Percentiles rank a stretch among this genome's conserved stretches.
phyloP scores from a whole-genome alignment of 2,888 invertebrate genomes.

The Dione juno region DNA sequence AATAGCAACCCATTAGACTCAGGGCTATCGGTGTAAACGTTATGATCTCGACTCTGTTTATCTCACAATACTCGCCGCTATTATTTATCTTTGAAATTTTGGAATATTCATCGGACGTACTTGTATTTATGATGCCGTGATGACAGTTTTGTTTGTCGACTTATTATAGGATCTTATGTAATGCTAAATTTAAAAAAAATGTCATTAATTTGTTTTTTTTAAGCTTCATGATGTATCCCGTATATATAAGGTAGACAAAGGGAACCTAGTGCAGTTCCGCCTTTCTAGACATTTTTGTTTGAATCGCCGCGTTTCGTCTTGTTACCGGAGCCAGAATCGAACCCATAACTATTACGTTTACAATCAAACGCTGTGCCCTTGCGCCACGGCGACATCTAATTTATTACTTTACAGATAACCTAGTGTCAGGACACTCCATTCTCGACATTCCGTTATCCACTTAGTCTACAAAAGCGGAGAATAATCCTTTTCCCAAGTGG shows the following conservation, averaged over 20 bases:
- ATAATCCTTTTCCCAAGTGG: too few relatives aligned
- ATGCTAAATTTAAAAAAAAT: not conserved
- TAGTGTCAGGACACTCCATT: too few relatives aligned
- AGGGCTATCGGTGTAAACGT: slow-evolving; percentile 39
- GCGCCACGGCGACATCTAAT: too few relatives aligned
- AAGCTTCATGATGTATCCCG: not conserved
- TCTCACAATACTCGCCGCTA: slow-evolving; percentile 23
- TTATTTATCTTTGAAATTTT: not conserved
- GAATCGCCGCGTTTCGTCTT: not conserved
- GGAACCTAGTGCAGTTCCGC: too few relatives aligned
- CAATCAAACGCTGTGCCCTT: not conserved
- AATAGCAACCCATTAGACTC: slow-evolving; percentile 42
- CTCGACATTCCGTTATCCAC: too few relatives aligned
- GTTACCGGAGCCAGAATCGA: not conserved
- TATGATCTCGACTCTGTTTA: slow-evolving; percentile 41
- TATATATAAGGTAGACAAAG: not conserved
- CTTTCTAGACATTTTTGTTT: too few relatives aligned
- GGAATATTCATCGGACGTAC: not conserved
- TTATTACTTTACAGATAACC: too few relatives aligned
- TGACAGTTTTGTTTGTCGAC: not conserved
- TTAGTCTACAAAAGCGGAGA: too few relatives aligned
- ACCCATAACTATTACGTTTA: not conserved
- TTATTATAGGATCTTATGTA: not conserved
- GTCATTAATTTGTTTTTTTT: not conserved
- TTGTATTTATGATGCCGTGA: not conserved